Evolutionary conservation across 2,797 vertebrate genomes (phyloP).

Genomic region (Ctenosaura bakeri): DNA sequence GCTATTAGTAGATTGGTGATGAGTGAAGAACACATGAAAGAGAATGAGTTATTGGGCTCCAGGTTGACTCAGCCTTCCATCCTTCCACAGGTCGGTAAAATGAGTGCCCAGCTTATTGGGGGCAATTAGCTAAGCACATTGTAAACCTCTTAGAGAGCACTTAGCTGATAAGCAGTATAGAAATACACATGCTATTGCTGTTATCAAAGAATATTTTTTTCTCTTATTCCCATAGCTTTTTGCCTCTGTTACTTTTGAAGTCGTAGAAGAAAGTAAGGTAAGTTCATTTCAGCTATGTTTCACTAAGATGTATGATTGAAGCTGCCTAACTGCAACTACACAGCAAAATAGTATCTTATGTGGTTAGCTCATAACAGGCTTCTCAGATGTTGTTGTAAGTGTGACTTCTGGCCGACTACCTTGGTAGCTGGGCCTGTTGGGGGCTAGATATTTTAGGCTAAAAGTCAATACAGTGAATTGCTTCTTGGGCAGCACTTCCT

Average conservation of each 20-base stretch:
- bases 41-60: background rate
- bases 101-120: too few relatives aligned
- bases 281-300: constrained; percentile 52
- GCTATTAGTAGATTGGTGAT: background rate
- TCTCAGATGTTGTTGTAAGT: constrained; percentile 1
- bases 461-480: background rate
- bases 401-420: background rate
- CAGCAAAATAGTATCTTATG: background rate
- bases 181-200: too few relatives aligned
- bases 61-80: too few relatives aligned
- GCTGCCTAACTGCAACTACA: background rate
- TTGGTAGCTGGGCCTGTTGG: background rate
- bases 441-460: background rate
- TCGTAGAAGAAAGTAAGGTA: constrained; percentile 91
- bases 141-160: too few relatives aligned
- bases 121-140: too few relatives aligned
- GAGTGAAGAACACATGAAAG: background rate
- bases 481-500: background rate
- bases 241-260: constrained; percentile 90
- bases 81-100: too few relatives aligned
- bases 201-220: constrained; percentile 54
- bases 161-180: too few relatives aligned
- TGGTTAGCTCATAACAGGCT: background rate
- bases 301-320: background rate
- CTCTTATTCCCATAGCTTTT: constrained; percentile 85